A percentile compares a stretch with the other conserved stretches of the same genome.
Conservation (phyloP, 30 jellyfish, hydroid and myxozoan species). For the Aurelia aurita complex sp. Pacific region DNA sequence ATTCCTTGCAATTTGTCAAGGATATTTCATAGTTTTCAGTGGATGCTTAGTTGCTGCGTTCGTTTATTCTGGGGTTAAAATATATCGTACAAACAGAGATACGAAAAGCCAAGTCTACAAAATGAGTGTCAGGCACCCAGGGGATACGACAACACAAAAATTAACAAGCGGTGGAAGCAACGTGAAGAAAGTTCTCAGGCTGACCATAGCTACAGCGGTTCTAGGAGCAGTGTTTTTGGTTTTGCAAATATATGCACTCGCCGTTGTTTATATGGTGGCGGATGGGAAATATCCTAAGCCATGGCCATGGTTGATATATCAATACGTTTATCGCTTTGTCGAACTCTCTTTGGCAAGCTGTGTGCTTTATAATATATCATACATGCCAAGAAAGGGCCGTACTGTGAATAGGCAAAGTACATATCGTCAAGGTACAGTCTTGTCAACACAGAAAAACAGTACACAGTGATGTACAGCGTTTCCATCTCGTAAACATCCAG, state of each 20-base stretch:
- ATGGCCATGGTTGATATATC: constrained; percentile 75
- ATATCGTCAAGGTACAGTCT: too few relatives aligned
- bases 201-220: constrained; percentile 48
- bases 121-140: constrained; percentile 5
- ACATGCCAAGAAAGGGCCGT: constrained; percentile 31
- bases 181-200: constrained; percentile 59
- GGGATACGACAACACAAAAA: not conserved
- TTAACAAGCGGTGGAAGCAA: not conserved
- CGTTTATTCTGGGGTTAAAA: constrained; percentile 37
- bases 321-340: constrained; percentile 51
- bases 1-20: constrained; percentile 68
- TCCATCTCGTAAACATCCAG: too few relatives aligned
- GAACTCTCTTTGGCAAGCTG: constrained; percentile 53
- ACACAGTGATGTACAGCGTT: too few relatives aligned
- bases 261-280: constrained; percentile 15
- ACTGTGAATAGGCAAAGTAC: too few relatives aligned
- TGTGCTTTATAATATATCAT: constrained; percentile 52
- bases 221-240: constrained; percentile 50
- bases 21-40: constrained; percentile 62
- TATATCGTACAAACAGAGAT: constrained; percentile 26
- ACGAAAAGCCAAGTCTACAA: constrained; percentile 29
- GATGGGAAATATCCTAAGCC: constrained; percentile 22
- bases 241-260: constrained; percentile 64
- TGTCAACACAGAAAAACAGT: too few relatives aligned
- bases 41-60: constrained; percentile 43